phyloP scores from a whole-genome alignment of 2,797 vertebrate genomes.

The Rhabdophis nuchalis region DNA sequence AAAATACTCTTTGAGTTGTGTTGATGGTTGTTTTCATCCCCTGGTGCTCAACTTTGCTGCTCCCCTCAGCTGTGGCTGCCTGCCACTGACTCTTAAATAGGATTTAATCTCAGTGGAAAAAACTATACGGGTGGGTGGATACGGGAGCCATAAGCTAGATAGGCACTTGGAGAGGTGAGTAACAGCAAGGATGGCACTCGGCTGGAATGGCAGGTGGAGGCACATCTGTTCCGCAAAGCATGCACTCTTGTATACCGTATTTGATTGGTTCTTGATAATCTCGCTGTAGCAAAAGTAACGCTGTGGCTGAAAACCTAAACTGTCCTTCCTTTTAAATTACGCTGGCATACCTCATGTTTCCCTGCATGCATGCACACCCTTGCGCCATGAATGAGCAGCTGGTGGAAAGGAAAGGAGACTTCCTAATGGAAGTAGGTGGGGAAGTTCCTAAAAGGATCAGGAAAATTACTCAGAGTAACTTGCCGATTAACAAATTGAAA shows the following conservation, averaged over 20 bases:
- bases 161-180: neutral
- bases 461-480: neutral
- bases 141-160: neutral
- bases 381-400: neutral
- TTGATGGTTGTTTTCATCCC: neutral
- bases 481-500: neutral
- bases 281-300: neutral
- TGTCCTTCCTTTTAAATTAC: neutral
- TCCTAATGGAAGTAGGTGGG: neutral
- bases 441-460: neutral
- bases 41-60: neutral
- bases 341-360: neutral
- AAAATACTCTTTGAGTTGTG: neutral
- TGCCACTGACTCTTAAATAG: neutral
- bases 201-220: neutral
- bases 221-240: neutral
- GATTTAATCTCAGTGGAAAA: neutral
- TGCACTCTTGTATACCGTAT: neutral
- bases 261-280: neutral
- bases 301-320: neutral
- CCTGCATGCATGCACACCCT: neutral
- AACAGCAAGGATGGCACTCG: neutral
- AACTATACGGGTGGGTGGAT: neutral
- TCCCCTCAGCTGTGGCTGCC: neutral
- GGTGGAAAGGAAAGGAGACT: neutral